These are phyloP conservation scores for Oscheius sp. DNA, from an alignment of 2,888 invertebrate genomes.

Conservation along the genomic window DNA sequence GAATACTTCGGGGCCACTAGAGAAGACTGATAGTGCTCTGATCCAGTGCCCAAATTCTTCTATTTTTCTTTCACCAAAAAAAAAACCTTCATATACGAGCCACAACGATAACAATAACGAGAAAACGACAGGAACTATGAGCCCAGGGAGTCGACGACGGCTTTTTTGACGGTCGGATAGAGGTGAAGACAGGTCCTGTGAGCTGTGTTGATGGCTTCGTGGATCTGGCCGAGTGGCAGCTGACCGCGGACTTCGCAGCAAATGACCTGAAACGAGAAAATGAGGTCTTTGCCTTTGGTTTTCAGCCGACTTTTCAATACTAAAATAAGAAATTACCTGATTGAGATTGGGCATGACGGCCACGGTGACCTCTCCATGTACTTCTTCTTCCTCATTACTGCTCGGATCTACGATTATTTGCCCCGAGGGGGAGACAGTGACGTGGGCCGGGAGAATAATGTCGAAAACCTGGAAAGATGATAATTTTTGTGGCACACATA, in stretches of 20 bases:
- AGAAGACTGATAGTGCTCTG: too few species aligned
- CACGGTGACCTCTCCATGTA: constrained; percentile 21
- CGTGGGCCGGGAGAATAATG: constrained; percentile 25
- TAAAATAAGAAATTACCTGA: constrained; percentile 24
- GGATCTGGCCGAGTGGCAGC: background rate
- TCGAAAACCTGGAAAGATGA: constrained; percentile 10
- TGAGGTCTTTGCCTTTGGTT: background rate
- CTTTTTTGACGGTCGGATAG: constrained; percentile 16
- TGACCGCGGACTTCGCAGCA: constrained; percentile 33
- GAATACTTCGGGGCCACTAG: too few species aligned
- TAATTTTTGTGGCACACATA: too few species aligned
- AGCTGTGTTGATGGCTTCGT: constrained; percentile 7
- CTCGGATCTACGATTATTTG: constrained; percentile 22
- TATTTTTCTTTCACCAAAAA: background rate
- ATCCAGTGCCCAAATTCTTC: too few species aligned
- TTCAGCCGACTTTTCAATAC: too few species aligned
- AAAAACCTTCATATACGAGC: background rate
- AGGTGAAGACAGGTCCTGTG: background rate
- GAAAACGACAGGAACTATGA: background rate
- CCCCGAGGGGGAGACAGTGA: background rate
- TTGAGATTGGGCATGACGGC: constrained; percentile 35
- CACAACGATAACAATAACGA: background rate
- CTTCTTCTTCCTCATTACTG: background rate
- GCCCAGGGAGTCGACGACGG: constrained; percentile 14
- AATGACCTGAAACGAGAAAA: constrained; percentile 33